Evolutionary conservation across 2,113 vertebrate genomes (phyloP).

Genomic region (Syrrhaptes paradoxus): DNA sequence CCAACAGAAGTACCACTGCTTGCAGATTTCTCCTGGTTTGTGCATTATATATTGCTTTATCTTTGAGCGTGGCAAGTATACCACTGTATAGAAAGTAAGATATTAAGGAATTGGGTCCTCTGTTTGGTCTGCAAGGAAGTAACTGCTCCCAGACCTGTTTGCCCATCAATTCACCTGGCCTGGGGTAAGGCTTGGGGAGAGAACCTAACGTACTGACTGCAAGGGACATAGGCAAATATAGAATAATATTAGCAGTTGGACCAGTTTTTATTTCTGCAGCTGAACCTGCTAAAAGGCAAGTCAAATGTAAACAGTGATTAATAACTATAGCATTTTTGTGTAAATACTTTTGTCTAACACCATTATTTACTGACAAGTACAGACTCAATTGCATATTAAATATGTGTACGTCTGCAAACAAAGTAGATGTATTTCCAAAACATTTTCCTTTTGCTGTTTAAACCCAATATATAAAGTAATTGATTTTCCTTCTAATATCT

Average conservation of each 20-base stretch:
- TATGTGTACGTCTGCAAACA: not conserved
- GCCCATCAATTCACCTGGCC: not conserved
- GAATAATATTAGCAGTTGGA: not conserved
- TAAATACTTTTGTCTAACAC: not conserved
- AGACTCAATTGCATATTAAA: not conserved
- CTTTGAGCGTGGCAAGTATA: not conserved
- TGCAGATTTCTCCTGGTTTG: not conserved
- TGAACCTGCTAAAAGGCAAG: not conserved
- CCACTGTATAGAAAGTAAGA: not conserved
- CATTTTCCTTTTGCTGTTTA: not conserved
- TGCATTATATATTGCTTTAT: not conserved
- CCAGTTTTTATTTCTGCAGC: not conserved
- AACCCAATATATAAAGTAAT: not conserved
- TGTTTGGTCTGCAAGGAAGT: not conserved
- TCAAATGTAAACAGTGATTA: not conserved
- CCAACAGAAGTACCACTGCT: not conserved
- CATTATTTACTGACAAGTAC: not conserved
- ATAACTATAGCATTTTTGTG: not conserved
- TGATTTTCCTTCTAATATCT: not conserved
- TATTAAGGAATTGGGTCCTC: not conserved
- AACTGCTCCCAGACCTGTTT: not conserved
- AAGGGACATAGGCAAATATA: not conserved
- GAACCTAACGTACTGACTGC: not conserved
- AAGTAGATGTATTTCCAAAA: not conserved
- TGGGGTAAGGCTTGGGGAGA: not conserved